Base-by-base conservation (phyloP, 2,113 vertebrate species). In the Macaca nemestrina region DNA sequence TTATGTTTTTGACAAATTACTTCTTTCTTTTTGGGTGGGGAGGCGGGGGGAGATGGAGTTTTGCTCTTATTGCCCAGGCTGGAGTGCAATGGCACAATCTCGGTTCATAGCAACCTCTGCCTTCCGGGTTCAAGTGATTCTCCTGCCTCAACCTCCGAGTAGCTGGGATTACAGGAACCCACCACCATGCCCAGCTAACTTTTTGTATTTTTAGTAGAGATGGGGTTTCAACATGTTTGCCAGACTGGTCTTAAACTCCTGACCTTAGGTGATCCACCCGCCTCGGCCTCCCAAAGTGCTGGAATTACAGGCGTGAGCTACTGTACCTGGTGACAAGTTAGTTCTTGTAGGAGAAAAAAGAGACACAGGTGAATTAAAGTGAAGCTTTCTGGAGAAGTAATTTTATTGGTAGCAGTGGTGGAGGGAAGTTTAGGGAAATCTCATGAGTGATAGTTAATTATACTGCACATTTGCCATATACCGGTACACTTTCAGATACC, bases 351-450 rank as follows among this genome's bases (percentile, higher is more conserved):
- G 22, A 87, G n/a, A 55, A 88, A 35, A 25, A 84, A 52, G 40
- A 14, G 20, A 35, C 14, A 55, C 78, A 30, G 10, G 0, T 73
- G 25, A 81, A 83, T 90, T 61, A n/a, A 94, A 64, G 84, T 55
- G 38, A 61, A 67, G 27, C 18, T 93, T 87, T 90, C 16, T 79
- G 52, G 61, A 93, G 30, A 14, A 72, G 38, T 80, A 45, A 70
- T 90, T 88, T 96, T 90, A 48, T 82, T 85, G 80, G 79, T 94
- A 83, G 43, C 85, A 64, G 27, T 95, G 38, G 76, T 50, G 40
- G 79, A 79, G 57, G 61, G 70, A 87, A 87, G 64, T 93, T 88
- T 80, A 84, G 93, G 78, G 80, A 70, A 84, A 20, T 73, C 6
- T 64, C 13, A 9, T 6, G 23, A 8, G 0, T 93, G n/a, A 3